A percentile compares a stretch with the other conserved stretches of the same genome.
phyloP scores from a whole-genome alignment of 2,113 vertebrate species.

The Falco punctatus region DNA sequence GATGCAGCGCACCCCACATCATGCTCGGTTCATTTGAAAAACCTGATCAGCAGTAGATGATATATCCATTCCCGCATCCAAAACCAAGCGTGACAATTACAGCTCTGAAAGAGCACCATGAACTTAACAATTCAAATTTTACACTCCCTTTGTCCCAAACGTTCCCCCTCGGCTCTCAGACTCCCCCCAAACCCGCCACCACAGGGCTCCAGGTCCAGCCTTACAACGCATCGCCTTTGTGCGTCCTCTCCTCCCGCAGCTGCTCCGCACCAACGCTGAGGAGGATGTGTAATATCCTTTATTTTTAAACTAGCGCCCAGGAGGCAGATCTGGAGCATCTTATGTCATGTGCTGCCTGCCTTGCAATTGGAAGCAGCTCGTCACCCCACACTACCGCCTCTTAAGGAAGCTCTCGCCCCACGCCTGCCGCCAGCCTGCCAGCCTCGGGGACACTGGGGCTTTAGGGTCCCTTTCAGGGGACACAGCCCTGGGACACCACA shows the following conservation, averaged over 20 bases:
- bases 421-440: neutral
- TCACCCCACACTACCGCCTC: constrained; percentile 85
- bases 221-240: neutral
- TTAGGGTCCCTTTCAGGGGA: neutral
- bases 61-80: neutral
- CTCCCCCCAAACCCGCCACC: neutral
- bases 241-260: neutral
- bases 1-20: accelerated
- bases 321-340: constrained; percentile 28
- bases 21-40: accelerated
- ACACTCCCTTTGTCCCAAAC: accelerated
- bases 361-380: constrained; percentile 55
- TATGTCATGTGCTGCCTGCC: constrained; percentile 70
- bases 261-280: neutral
- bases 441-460: neutral
- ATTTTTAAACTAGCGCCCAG: constrained; percentile 78
- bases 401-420: constrained; percentile 67
- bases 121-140: accelerated
- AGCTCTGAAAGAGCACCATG: neutral
- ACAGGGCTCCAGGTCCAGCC: neutral
- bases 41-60: accelerated
- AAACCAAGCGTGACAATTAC: neutral
- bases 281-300: constrained; percentile 37
- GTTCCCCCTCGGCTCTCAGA: accelerated
- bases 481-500: neutral